Conservation (phyloP, 2,888 invertebrate species). For the Rhamnusium bicolor region DNA sequence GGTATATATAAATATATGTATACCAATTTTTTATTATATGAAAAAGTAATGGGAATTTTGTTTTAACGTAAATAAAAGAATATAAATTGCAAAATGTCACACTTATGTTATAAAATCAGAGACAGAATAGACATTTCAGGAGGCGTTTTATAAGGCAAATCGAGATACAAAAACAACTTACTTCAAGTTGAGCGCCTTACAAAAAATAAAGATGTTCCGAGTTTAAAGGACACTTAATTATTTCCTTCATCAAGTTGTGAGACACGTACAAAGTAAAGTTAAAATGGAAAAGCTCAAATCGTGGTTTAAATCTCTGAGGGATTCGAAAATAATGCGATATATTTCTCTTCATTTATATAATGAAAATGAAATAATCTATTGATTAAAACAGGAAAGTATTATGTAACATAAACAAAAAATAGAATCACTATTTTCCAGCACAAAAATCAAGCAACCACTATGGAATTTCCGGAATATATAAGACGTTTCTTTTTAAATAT, state of each 20-base stretch:
- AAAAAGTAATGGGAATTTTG: no score
- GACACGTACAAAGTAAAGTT: conserved; percentile 58
- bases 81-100: no score
- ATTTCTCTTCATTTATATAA: conserved; percentile 28
- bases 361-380: conserved; percentile 30
- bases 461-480: not conserved
- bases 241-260: conserved; percentile 61
- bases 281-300: conserved; percentile 42
- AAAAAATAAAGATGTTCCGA: conserved; percentile 6
- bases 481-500: not conserved
- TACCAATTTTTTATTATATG: no score
- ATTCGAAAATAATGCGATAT: conserved; percentile 26
- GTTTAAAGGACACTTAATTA: conserved; percentile 58
- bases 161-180: conserved; percentile 3
- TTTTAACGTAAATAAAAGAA: no score
- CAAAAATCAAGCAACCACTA: not conserved
- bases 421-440: not conserved
- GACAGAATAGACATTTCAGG: not conserved
- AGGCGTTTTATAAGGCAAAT: not conserved
- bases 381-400: not conserved
- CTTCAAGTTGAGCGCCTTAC: not conserved
- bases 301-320: conserved; percentile 48
- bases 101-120: not conserved
- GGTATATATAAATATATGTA: no score
- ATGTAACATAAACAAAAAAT: not conserved